Conservation (phyloP, 2,888 invertebrate genomes). For the Acanthacorydalis orientalis region DNA sequence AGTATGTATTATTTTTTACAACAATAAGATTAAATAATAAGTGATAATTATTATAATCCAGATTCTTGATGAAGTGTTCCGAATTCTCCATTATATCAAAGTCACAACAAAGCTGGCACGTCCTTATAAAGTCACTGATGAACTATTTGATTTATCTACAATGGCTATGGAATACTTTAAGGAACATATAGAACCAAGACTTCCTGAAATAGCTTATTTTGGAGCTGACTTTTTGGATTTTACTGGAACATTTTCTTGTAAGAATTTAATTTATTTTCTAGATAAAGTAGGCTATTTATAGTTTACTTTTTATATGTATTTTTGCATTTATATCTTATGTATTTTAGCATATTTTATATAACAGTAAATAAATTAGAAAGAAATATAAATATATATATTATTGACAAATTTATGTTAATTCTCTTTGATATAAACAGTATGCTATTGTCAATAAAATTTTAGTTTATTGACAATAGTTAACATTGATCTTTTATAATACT, state of each 20-base stretch:
- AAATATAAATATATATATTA: too few species aligned
- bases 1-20: too few species aligned
- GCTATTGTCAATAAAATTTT: too few species aligned
- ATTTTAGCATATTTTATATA: too few species aligned
- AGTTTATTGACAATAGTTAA: too few species aligned
- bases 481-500: too few species aligned
- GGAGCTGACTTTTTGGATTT: slow-evolving; percentile 71
- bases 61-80: slow-evolving; percentile 83
- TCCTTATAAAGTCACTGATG: slow-evolving; percentile 87
- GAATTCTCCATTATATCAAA: slow-evolving; percentile 70
- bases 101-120: slow-evolving; percentile 65
- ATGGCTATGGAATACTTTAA: slow-evolving; percentile 98
- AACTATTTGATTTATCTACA: slow-evolving; percentile 83
- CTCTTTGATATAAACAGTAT: too few species aligned
- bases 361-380: too few species aligned
- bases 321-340: too few species aligned
- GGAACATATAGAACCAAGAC: slow-evolving; percentile 77
- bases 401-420: too few species aligned
- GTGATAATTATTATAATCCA: slow-evolving; percentile 22
- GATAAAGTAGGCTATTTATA: neutral
- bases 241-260: slow-evolving; percentile 49
- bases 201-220: slow-evolving; percentile 79
- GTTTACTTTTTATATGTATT: neutral
- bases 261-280: slow-evolving; percentile 19
- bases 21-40: neutral